Base-by-base conservation (phyloP, 2,888 invertebrate genomes). In the Rhamnusium bicolor region DNA sequence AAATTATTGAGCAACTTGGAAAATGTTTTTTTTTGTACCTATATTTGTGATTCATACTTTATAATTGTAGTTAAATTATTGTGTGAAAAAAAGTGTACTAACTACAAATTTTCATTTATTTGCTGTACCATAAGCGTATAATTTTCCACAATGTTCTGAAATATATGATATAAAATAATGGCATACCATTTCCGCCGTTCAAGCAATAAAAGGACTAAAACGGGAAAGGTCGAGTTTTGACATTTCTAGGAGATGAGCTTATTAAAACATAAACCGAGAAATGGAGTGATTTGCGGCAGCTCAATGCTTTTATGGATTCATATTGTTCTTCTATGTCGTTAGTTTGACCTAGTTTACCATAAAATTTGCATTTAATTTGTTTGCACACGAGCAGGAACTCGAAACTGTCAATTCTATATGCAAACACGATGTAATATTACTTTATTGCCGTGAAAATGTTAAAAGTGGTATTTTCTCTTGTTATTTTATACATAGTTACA, bases 241-340 rank as follows among this genome's bases (percentile, higher is more conserved):
- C 58, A 32, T 58, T 58, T 32, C 58, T 32, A 0, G 29, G 18
- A 18, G 24, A 8, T 29, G 54, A 24, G 27, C 54, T 24, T 56
- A 56, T 56, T 56, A 56, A 27, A 56, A 56, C 8, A 40, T 7
- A 58, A 58, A 53, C 32, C 40, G 40, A 32, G 32, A 19, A 58
- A 32, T 19, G n/a, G 32, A 56, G 58, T 24, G 32, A 58, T 58
- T 58, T 58, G 32, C 58, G 32, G 12, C 58, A 32, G 29, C 58
- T 32, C 58, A 32, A n/a, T 32, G 32, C 16, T 19, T 58, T 58
- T 58, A 58, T 29, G 29, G 54, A 58, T 19, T 29, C 53, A 18
- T 58, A 29, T 58, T 18, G 58, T 58, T 58, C 24, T 24, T 16
- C 14, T 24, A 24, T 27, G 14, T 56, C 21, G 27, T 56, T 56